Conservation (phyloP, 2,113 vertebrate species). For the Empidonax alnorum region DNA sequence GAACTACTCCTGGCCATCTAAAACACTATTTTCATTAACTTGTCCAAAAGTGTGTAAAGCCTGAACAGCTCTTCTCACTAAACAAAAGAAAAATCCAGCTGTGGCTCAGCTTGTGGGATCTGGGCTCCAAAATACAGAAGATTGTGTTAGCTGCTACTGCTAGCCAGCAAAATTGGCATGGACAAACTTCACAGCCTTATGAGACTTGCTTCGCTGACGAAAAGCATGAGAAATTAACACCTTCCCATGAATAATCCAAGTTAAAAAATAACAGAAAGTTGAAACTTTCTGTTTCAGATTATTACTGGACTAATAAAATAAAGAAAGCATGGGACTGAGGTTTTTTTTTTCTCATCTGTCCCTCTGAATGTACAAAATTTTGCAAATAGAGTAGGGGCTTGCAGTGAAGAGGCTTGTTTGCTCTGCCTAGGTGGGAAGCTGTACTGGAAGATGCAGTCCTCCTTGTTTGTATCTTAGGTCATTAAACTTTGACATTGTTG, state of each 20-base stretch:
- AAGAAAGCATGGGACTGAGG: not conserved
- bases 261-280: not conserved
- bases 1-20: not conserved
- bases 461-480: not conserved
- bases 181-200: not conserved
- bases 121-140: rapidly evolving
- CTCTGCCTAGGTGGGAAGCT: not conserved
- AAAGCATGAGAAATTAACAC: not conserved
- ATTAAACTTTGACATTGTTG: not conserved
- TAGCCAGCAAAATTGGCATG: not conserved
- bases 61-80: not conserved
- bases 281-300: not conserved
- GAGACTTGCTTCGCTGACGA: rapidly evolving
- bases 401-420: not conserved
- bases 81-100: not conserved
- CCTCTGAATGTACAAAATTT: not conserved
- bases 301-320: not conserved
- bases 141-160: not conserved
- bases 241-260: not conserved
- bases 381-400: not conserved
- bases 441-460: not conserved
- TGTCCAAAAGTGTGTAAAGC: not conserved
- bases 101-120: not conserved
- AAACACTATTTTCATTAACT: not conserved
- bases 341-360: not conserved